Base-by-base conservation (phyloP, 2,888 invertebrate species). In the Myopa testacea region DNA sequence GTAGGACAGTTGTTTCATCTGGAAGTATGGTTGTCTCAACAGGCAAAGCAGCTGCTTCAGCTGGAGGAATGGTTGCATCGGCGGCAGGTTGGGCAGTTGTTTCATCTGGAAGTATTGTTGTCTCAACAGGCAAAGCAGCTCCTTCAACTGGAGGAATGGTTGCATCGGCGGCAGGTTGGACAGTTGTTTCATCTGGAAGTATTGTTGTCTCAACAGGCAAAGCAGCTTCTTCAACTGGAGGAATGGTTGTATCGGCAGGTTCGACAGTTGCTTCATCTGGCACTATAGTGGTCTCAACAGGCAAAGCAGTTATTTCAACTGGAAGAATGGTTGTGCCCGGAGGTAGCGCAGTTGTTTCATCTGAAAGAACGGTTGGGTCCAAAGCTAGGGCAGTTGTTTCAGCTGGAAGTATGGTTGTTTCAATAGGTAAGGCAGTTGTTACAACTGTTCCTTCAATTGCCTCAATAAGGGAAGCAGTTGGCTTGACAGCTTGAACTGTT, bases 181-280 rank as follows among this genome's bases (percentile, higher is more conserved):
- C 60, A 1, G 26, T 37, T 34, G 81, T 40, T 0, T 68, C 70
- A 0, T 78, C 76, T 0, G 79, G 81, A 52, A 75, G 55, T 55
- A 40, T 45, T 3, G 45, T 8, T 45, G 45, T 26, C 26, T 26
- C 26, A 26, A 26, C 26, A 26, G 26, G 26, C 26, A 26, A 26
- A 26, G 26, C 26, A 26, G 26, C 26, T 26, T 1, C 26, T 26
- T 26, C 76, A 10, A 68, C 78, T 38, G 78, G 77, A 19, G 37
- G 8, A 67, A 38, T 34, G 12, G 67, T 76, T 8, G 82, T 79
- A 0, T 65, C 50, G 0, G 70, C 81, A 0, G 82, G 79, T 0
- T 75, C 67, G 0, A 69, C 67, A 10, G 76, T 62, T 38, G 38
- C 37, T 50, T 50, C 50, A 0, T 19, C 79, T 0, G 81, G 81